phyloP scores from a whole-genome alignment of 2,113 vertebrate genomes.

The Istiophorus platypterus region DNA sequence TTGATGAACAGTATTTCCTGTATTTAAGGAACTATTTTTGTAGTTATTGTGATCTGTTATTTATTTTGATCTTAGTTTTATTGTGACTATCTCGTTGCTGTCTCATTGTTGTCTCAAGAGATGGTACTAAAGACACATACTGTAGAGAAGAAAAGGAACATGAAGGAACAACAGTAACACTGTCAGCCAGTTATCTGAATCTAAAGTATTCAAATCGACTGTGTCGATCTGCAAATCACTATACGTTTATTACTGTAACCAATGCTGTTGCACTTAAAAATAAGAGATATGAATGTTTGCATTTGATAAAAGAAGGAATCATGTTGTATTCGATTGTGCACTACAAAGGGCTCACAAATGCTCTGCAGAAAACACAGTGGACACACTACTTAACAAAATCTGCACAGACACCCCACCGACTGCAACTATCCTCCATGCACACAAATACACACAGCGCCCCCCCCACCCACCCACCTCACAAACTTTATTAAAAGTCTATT shows the following conservation, averaged over 20 bases:
- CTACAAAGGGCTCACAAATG: not conserved
- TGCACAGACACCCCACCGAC: not conserved
- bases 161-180: no score
- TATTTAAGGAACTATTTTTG: no score
- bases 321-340: not conserved
- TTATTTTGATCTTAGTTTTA: not conserved
- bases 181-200: no score
- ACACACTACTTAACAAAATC: not conserved
- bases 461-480: slow-evolving; percentile 12
- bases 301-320: not conserved
- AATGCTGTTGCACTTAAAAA: not conserved
- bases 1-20: no score
- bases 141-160: no score
- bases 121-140: no score
- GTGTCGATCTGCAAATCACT: no score
- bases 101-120: not conserved
- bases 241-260: no score
- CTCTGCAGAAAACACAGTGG: not conserved
- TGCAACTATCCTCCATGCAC: not conserved
- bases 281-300: not conserved
- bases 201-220: no score
- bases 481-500: slow-evolving; percentile 77
- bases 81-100: not conserved
- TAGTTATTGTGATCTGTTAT: not conserved
- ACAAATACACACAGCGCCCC: slow-evolving; percentile 12